Evolutionary conservation across 2,888 invertebrate species (phyloP).

Genomic region (Platycnemis pennipes): DNA sequence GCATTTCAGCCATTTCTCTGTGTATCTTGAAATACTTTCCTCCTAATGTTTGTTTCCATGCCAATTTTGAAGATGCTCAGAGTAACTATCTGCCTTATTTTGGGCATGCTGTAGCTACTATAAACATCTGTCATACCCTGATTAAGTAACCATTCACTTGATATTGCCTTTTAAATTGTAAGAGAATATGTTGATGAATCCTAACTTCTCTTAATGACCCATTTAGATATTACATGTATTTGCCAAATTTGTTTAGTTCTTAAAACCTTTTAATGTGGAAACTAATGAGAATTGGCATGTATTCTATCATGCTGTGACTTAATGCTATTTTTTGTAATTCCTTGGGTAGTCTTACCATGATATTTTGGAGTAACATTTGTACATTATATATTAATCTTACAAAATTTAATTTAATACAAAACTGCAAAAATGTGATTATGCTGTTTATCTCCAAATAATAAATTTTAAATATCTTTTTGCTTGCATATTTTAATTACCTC

Average conservation of each 20-base stretch:
- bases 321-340: too few relatives aligned
- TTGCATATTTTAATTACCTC: too few relatives aligned
- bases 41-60: background rate
- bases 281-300: background rate
- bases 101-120: constrained; percentile 46
- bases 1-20: background rate
- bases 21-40: background rate
- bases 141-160: constrained; percentile 40
- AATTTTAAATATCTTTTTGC: too few relatives aligned
- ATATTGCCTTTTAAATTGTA: background rate
- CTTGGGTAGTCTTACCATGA: too few relatives aligned
- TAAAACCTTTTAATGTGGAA: too few relatives aligned
- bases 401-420: too few relatives aligned
- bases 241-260: too few relatives aligned
- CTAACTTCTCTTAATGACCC: background rate
- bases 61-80: background rate
- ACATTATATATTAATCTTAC: too few relatives aligned
- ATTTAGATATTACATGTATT: background rate
- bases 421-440: too few relatives aligned
- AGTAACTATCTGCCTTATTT: background rate
- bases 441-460: too few relatives aligned
- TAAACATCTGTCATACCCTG: background rate
- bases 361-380: too few relatives aligned
- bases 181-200: background rate
- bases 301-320: background rate